phyloP scores from a whole-genome alignment of 2,797 vertebrate species.

The Potorous gilbertii region DNA sequence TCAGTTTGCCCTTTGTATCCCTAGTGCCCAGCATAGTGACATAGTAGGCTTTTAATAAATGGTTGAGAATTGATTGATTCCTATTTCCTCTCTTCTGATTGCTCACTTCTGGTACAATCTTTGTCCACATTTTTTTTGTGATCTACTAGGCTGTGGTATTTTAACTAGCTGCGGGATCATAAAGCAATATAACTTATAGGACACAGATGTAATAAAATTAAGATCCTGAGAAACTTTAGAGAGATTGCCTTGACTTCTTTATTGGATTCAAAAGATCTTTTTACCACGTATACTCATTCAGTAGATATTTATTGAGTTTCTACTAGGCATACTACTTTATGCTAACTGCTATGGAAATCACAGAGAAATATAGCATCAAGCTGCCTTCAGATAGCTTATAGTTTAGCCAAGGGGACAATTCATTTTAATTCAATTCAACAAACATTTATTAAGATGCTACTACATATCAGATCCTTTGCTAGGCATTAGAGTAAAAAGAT shows the following conservation, averaged over 20 bases:
- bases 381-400: not conserved
- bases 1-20: not conserved
- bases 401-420: not conserved
- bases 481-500: not conserved
- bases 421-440: not conserved
- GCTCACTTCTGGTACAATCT: not conserved
- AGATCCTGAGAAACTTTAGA: not conserved
- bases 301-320: not conserved
- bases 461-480: not conserved
- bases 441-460: not conserved
- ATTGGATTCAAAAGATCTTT: not conserved
- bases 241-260: not conserved
- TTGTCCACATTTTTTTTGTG: not conserved
- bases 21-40: not conserved
- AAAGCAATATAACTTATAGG: not conserved
- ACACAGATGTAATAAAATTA: not conserved
- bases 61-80: not conserved
- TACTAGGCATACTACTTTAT: not conserved
- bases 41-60: not conserved
- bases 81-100: not conserved
- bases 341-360: not conserved
- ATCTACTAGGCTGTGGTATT: not conserved
- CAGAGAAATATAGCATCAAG: not conserved
- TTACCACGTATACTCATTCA: not conserved
- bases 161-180: not conserved